Conservation (phyloP, 2,888 invertebrate species). For the Tyria jacobaeae region DNA sequence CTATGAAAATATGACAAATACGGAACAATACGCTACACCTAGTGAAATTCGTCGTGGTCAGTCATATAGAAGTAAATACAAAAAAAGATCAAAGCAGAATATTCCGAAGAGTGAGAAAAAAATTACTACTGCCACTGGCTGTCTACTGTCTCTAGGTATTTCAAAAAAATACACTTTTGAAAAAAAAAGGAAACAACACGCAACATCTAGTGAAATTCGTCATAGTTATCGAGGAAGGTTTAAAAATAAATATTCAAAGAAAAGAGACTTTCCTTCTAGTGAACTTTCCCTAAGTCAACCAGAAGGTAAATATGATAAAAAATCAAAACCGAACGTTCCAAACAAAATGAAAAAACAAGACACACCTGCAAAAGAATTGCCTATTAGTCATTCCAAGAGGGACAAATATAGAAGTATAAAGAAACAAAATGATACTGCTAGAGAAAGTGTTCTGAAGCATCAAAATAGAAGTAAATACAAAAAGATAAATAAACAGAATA, state of each 20-base stretch:
- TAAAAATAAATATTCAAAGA: too few species aligned
- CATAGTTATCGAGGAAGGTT: too few species aligned
- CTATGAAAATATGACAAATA: not conserved
- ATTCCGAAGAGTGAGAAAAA: not conserved
- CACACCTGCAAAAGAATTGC: not conserved
- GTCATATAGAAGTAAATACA: not conserved
- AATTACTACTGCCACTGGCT: not conserved
- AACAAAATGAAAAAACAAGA: not conserved
- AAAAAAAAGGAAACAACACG: not conserved
- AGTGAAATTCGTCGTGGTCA: not conserved
- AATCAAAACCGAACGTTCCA: not conserved
- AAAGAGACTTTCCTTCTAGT: not conserved
- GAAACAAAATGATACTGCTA: not conserved
- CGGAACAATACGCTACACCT: not conserved
- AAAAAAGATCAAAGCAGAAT: not conserved
- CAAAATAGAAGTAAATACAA: not conserved
- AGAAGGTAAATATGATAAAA: not conserved
- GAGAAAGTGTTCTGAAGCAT: not conserved
- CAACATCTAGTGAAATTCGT: not conserved
- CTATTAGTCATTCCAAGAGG: not conserved
- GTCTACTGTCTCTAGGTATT: not conserved
- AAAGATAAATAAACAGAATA: not conserved
- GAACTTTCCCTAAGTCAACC: not conserved
- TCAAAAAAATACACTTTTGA: not conserved
- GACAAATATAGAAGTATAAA: not conserved